phyloP scores from a whole-genome alignment of 2,797 vertebrate species.

The Ambastaia sidthimunki region DNA sequence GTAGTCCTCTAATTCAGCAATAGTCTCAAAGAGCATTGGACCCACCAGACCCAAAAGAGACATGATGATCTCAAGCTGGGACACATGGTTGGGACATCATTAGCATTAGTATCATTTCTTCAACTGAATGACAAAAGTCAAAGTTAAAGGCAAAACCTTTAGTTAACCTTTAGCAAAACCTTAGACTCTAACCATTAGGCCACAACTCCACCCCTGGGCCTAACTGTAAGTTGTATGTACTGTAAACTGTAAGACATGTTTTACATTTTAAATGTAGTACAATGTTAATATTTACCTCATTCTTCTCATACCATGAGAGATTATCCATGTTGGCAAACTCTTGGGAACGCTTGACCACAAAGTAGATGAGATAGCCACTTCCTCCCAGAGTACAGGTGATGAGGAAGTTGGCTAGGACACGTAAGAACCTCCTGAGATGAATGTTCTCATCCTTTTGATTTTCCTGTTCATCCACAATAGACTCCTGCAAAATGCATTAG shows the following conservation, averaged over 20 bases:
- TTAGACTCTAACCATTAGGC: too few species aligned
- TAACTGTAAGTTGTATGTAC: too few species aligned
- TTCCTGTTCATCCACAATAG: conserved; percentile 98
- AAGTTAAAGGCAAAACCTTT: too few species aligned
- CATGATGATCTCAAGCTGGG: conserved; percentile 92
- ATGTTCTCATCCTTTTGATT: conserved; percentile 98
- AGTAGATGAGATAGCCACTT: conserved; percentile 98
- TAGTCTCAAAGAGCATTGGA: conserved; percentile 96
- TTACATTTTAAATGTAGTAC: not conserved
- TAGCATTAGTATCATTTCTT: not conserved
- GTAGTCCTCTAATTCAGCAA: conserved; percentile 93
- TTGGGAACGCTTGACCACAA: conserved; percentile 96
- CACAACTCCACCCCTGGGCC: too few species aligned
- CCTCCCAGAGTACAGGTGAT: conserved; percentile 93
- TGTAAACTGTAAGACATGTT: not conserved
- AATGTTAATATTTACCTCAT: conserved; percentile 83
- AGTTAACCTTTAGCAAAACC: too few species aligned
- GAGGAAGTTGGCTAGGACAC: conserved; percentile 91
- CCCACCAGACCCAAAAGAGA: conserved; percentile 96
- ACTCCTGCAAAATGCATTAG: conserved; percentile 81
- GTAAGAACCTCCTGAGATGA: conserved; percentile 91
- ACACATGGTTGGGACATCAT: not conserved
- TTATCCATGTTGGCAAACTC: conserved; percentile 88
- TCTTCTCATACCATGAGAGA: conserved; percentile 96
- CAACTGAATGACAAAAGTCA: not conserved